phyloP scores from a whole-genome alignment of 2,888 invertebrate species.

The Stenolophus ochropezus region DNA sequence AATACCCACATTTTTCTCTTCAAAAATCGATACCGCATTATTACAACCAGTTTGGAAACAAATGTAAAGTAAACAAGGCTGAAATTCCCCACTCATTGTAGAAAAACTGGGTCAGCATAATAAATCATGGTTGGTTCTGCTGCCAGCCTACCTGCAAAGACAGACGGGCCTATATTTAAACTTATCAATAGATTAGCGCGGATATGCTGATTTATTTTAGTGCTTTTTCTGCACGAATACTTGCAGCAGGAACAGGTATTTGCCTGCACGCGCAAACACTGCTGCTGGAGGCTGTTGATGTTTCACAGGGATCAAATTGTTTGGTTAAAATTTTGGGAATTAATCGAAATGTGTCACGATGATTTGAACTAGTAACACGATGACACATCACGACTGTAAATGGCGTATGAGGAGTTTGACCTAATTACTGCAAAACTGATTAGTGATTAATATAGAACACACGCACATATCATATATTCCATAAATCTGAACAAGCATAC shows the following conservation, averaged over 20 bases:
- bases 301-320: not conserved
- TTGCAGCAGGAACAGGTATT: not conserved
- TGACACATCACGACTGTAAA: not conserved
- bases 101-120: conserved; percentile 45
- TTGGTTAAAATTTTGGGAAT: not conserved
- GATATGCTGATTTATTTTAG: conserved; percentile 27
- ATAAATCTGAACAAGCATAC: not conserved
- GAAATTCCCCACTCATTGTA: conserved; percentile 31
- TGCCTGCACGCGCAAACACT: not conserved
- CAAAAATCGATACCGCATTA: conserved; percentile 21
- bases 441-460: not conserved
- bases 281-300: conserved; percentile 9
- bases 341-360: not conserved
- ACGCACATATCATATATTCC: not conserved
- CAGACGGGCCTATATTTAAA: conserved; percentile 37
- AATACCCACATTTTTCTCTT: conserved; percentile 4
- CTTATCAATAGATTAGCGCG: conserved; percentile 38
- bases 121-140: conserved; percentile 39
- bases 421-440: conserved; percentile 8
- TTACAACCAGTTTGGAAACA: conserved; percentile 9
- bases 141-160: not conserved
- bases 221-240: not conserved
- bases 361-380: not conserved
- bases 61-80: conserved; percentile 43
- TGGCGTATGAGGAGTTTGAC: not conserved